Evolutionary conservation across 2,113 vertebrate genomes (phyloP), one percentile per base, ranked within the genome.

Genomic region (Antigone vipio): DNA sequence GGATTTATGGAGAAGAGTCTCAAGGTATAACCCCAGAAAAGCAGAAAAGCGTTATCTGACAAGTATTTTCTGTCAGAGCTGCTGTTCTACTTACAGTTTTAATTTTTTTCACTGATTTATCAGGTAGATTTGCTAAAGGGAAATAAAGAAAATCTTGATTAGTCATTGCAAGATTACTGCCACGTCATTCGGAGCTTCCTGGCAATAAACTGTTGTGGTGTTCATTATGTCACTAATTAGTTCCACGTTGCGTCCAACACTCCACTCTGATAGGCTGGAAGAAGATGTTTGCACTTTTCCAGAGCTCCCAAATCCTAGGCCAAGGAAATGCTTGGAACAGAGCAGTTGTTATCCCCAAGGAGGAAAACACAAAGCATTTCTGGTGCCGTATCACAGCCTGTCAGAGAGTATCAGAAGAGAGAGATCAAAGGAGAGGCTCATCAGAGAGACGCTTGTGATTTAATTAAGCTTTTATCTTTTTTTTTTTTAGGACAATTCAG

Each of bases 161-260:
- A 90, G 72, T 95, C 62, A 75, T 26, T 47, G 40, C 40, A 50
- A 90, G 63, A 83, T 86, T 80, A 68, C 67, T 86, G 83, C 76
- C 89, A 92, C 21, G 42, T 89, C 93, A 89, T 76, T 56, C 53
- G 67, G 66, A 76, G 52, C 69, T 72, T 95, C 92, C 82, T 85
- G 92, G 63, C 62, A 49, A 35, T 50, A 71, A 92, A 59, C 40
- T 59, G 26, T 16, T 59, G 66, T 44, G 71, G 66, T 0, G 3
- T 64, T 92, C 62, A 29, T 68, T 34, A 26, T 59, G 89, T 64
- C 58, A 76, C 24, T 85, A 59, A 93, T 73, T 52, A 86, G 49
- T 91, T 86, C 50, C 71, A 80, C 30, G 6, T 26, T 9, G 79
- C 49, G 11, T 73, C 82, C 26, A 19, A 12, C 50, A 7, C 29